Evolutionary conservation across 1,140 invertebrate genomes (phyloP).

Genomic region (Uloborus diversus): DNA sequence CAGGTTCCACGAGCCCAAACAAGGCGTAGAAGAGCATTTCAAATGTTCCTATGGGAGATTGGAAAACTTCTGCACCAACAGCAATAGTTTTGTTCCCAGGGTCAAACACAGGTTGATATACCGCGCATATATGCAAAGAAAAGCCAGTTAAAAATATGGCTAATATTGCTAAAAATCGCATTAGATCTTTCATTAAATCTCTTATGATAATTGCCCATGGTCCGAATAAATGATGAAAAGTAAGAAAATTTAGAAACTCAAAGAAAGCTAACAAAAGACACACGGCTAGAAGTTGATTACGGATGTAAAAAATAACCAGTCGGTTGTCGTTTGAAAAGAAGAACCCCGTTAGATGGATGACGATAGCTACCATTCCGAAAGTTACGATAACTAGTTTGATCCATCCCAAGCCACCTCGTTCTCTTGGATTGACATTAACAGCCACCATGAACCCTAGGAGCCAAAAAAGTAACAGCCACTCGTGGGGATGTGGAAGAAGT

Average conservation of each 20-base stretch:
- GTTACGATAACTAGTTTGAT: constrained; percentile 86
- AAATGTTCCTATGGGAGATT: constrained; percentile 88
- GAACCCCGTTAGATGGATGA: constrained; percentile 82
- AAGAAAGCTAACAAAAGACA: constrained; percentile 95
- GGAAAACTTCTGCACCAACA: constrained; percentile 72
- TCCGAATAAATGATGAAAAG: constrained; percentile 98
- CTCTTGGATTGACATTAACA: constrained; percentile 95
- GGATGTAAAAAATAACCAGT: constrained; percentile 75
- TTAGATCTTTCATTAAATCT: constrained; percentile 76
- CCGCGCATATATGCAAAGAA: constrained; percentile 85
- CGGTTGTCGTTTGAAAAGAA: constrained; percentile 47
- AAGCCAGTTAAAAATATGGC: constrained; percentile 98
- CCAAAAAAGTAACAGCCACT: constrained; percentile 97
- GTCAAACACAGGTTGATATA: constrained; percentile 62
- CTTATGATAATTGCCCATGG: constrained; percentile 86
- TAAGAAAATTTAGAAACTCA: constrained; percentile 96
- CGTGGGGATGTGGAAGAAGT: constrained; percentile 83
- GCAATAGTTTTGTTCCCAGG: constrained; percentile 57
- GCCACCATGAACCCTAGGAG: constrained; percentile 93
- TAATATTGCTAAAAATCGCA: constrained; percentile 94
- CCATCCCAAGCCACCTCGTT: constrained; percentile 92
- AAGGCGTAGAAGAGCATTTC: constrained; percentile 98
- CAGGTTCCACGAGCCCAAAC: constrained; percentile 94
- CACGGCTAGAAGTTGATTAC: constrained; percentile 95
- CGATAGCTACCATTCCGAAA: constrained; percentile 91